Percentiles rank a stretch among this genome's conserved stretches.
phyloP scores from a whole-genome alignment of 2,797 vertebrate species.

The Bovichtus variegatus region DNA sequence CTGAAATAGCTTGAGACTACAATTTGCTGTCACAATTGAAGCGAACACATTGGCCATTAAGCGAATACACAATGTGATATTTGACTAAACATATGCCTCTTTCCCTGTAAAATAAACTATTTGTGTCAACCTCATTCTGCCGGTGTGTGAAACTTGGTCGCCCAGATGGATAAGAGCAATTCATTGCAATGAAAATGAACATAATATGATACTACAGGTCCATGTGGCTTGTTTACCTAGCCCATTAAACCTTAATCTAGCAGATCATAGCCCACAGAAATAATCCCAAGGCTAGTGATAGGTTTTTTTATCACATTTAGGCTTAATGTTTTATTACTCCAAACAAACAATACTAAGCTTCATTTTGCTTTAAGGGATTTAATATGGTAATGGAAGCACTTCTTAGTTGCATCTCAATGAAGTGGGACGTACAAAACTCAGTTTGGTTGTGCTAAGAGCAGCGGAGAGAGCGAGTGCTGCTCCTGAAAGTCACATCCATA shows the following conservation, averaged over 20 bases:
- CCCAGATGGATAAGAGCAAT: conserved; percentile 28
- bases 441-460: conserved; percentile 52
- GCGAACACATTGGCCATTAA: conserved; percentile 18
- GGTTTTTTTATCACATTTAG: conserved; percentile 69
- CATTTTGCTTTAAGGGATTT: conserved; percentile 74
- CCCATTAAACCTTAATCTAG: conserved; percentile 61
- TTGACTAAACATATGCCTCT: conserved; percentile 19
- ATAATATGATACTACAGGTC: conserved; percentile 22
- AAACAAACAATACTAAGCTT: conserved; percentile 74
- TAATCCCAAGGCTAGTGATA: conserved; percentile 57
- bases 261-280: conserved; percentile 58
- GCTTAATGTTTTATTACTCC: conserved; percentile 71
- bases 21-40: conserved; percentile 38
- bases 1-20: conserved; percentile 36
- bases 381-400: conserved; percentile 68
- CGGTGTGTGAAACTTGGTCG: not conserved
- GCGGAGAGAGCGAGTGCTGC: conserved; percentile 20
- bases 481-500: conserved; percentile 70
- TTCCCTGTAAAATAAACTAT: conserved; percentile 27
- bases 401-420: conserved; percentile 72
- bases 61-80: conserved; percentile 19
- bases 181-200: conserved; percentile 28
- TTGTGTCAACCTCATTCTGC: conserved; percentile 14
- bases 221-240: conserved; percentile 41
- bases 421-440: conserved; percentile 59